A percentile compares a stretch with the other conserved stretches of the same genome.
Conservation (phyloP, 2,113 vertebrate genomes). For the Columbina picui region DNA sequence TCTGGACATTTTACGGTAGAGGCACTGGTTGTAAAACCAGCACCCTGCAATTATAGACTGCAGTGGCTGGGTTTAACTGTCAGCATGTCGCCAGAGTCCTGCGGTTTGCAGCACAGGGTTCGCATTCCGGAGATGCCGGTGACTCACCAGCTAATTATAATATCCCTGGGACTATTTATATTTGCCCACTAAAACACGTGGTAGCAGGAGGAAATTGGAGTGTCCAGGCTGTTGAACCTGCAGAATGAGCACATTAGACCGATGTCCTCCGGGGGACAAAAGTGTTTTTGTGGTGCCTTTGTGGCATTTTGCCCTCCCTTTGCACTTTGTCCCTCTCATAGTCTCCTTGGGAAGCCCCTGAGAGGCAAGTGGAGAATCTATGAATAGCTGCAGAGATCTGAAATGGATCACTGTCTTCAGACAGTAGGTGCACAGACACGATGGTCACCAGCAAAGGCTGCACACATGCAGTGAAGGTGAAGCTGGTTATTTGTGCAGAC, state of each 20-base stretch:
- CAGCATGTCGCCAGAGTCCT: conserved; percentile 3
- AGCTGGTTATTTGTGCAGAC: fast-evolving
- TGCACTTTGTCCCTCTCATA: neutral
- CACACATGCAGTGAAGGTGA: neutral
- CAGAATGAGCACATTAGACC: neutral
- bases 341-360: neutral
- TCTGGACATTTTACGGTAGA: neutral
- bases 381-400: neutral
- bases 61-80: neutral
- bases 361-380: neutral
- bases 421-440: neutral
- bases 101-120: neutral
- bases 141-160: conserved; percentile 50
- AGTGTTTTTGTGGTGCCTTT: neutral
- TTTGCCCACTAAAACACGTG: neutral
- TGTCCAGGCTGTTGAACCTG: neutral
- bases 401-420: neutral
- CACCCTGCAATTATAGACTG: conserved; percentile 15
- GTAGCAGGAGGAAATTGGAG: neutral
- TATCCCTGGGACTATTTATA: conserved; percentile 44
- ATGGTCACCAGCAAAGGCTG: neutral
- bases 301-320: neutral
- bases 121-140: conserved; percentile 26
- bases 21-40: conserved; percentile 7
- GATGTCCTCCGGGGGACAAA: fast-evolving